phyloP scores from a whole-genome alignment of 2,113 vertebrate genomes.

The Sitta europaea region DNA sequence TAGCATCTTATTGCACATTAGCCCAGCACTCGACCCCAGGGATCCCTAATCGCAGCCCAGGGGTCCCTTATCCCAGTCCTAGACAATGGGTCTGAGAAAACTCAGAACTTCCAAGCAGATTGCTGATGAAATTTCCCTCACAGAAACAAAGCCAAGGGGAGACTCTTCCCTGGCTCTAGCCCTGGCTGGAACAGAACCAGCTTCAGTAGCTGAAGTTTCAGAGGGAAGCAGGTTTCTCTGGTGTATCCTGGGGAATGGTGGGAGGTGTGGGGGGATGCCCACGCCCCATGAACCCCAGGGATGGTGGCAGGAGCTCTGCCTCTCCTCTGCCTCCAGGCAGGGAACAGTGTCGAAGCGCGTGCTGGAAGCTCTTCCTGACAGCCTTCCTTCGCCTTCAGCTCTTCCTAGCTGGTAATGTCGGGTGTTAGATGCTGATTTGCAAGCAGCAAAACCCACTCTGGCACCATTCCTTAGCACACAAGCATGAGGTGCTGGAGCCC shows the following conservation, averaged over 20 bases:
- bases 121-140: neutral
- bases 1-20: neutral
- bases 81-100: neutral
- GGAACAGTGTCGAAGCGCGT: fast-evolving
- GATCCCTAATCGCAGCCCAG: neutral
- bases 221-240: neutral
- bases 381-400: neutral
- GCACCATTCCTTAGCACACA: neutral
- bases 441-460: neutral
- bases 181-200: neutral
- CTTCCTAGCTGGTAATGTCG: neutral
- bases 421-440: neutral
- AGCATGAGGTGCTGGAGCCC: neutral
- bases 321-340: neutral
- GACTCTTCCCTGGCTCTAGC: neutral
- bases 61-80: neutral
- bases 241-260: neutral
- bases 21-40: fast-evolving
- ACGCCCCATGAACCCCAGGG: fast-evolving
- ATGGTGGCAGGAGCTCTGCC: neutral
- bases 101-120: neutral
- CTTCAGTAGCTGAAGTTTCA: neutral
- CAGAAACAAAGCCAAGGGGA: neutral
- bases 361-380: neutral
- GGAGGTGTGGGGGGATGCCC: neutral